Evolutionary conservation across 2,113 vertebrate species (phyloP).

Genomic region (Herpetotheres cachinnans): DNA sequence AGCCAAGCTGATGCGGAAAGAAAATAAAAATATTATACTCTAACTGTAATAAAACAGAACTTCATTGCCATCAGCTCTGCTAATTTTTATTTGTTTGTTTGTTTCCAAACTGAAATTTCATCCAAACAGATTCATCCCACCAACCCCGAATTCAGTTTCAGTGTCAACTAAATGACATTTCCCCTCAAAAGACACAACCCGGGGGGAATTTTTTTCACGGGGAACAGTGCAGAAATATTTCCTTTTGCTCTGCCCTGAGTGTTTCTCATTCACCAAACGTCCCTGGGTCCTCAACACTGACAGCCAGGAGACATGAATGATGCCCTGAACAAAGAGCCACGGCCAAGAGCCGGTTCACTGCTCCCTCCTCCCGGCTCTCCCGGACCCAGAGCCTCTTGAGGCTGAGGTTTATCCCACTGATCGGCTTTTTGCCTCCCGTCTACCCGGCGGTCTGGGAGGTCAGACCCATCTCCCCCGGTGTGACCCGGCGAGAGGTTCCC

Average conservation of each 20-base stretch:
- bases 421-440: accelerated
- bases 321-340: background rate
- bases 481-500: background rate
- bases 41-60: background rate
- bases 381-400: background rate
- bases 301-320: accelerated
- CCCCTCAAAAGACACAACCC: background rate
- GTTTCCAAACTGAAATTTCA: background rate
- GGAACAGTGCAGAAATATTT: background rate
- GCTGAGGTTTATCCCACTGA: background rate
- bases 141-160: background rate
- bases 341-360: accelerated
- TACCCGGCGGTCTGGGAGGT: background rate
- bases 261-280: background rate
- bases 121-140: background rate
- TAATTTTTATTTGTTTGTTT: background rate
- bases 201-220: accelerated
- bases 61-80: background rate
- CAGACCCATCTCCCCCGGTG: background rate
- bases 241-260: background rate
- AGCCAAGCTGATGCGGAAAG: background rate
- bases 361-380: background rate
- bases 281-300: background rate
- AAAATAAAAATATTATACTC: background rate
- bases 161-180: background rate